Conservation (phyloP, 1,140 invertebrate species). For the Forficula auricularia region DNA sequence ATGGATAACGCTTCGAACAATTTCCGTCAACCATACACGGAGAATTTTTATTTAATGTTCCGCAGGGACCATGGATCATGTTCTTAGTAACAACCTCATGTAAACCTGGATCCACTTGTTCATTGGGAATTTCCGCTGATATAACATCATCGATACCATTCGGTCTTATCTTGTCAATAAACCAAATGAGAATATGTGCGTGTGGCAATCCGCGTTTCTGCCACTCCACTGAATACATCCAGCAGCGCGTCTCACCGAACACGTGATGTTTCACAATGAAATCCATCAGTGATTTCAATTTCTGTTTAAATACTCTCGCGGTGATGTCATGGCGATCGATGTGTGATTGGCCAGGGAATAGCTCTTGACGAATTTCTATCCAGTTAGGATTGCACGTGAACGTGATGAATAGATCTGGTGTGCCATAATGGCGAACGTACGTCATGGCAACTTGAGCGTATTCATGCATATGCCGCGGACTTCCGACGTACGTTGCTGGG, state of each 20-base stretch:
- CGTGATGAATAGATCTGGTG: constrained; percentile 16
- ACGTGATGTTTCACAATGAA: constrained; percentile 19
- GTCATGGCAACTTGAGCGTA: constrained; percentile 26
- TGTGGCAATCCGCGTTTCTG: constrained; percentile 34
- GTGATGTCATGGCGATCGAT: constrained; percentile 19
- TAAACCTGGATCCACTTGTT: constrained; percentile 22
- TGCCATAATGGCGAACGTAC: constrained; percentile 23
- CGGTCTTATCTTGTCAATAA: constrained; percentile 21
- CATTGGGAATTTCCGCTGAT: constrained; percentile 34
- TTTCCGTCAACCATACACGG: constrained; percentile 30
- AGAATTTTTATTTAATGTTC: constrained; percentile 23
- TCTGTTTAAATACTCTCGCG: constrained; percentile 22
- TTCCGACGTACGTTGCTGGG: constrained; percentile 22
- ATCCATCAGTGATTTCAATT: constrained; percentile 18
- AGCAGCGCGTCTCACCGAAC: constrained; percentile 15
- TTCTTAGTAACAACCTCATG: constrained; percentile 24
- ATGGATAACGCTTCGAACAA: constrained; percentile 23
- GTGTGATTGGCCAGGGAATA: not conserved
- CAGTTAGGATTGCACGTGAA: constrained; percentile 11
- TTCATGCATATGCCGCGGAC: constrained; percentile 26
- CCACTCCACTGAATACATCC: constrained; percentile 24
- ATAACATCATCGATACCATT: constrained; percentile 29
- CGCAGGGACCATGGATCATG: constrained; percentile 37
- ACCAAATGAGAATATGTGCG: constrained; percentile 26
- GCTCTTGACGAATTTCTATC: constrained; percentile 6